Base-by-base conservation (phyloP, 2,888 invertebrate species). In the Apamea anceps region DNA sequence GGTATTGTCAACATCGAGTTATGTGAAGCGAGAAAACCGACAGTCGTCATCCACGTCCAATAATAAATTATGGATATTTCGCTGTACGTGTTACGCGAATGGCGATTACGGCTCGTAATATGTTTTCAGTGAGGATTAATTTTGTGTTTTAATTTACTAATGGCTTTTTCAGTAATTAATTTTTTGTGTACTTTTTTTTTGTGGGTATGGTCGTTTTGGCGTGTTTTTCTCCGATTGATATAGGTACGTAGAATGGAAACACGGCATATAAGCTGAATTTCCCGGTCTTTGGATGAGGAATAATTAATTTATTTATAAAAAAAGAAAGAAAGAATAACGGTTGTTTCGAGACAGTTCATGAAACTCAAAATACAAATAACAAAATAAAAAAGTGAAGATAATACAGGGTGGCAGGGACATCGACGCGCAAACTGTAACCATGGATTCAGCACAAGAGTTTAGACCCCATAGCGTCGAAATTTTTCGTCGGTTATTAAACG, bases 41-140 rank as follows among this genome's bases (percentile, higher is more conserved):
- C 81, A 81, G 75, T 82, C 25, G 66, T 81, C 72, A 65, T 85
- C 79, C 42, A 45, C 25, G 48, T 76, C 32, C 72, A 83, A 87
- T 80, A 81, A 87, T 83, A 77, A 75, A 75, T 87, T 87, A 87
- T 91, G 79, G 71, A 87, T 87, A 87, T 88, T 87, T 83, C 51
- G 75, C 77, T 85, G 77, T 65, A 62, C 54, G 66, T 71, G 86
- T 51, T 71, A 77, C 71, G 65, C 21, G 28, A 82, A 84, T 72
- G 48, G 70, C 54, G 72, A 78, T 80, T 78, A 82, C 77, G 45
- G 68, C 65, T 42, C 70, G 42, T 77, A 68, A 81, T 77, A 62
- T 81, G 77, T 75, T 87, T 87, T 79, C 73, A 77, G 72, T 37
- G 28, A n/a, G 68, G 63, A 87, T 85, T 85, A 70, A 85, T 75